Evolutionary conservation across 2,797 vertebrate species (phyloP).

Genomic region (Eulemur coronatus): DNA sequence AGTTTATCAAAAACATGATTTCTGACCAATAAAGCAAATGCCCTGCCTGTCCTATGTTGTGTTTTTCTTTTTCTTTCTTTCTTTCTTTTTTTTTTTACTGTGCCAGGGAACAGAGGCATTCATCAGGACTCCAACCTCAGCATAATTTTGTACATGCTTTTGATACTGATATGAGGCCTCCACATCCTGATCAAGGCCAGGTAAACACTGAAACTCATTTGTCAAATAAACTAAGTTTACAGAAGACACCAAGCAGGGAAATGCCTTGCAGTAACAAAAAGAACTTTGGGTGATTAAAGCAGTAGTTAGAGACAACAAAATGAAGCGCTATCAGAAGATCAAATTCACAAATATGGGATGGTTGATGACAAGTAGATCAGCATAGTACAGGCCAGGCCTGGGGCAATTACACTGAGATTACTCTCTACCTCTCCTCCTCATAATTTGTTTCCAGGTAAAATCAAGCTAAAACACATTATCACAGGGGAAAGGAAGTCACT

Average conservation of each 20-base stretch:
- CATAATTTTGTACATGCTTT: not conserved
- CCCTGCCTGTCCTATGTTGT: not conserved
- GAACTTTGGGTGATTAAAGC: conserved; percentile 1
- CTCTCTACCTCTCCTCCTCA: not conserved
- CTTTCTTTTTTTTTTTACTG: not conserved
- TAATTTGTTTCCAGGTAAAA: conserved; percentile 12
- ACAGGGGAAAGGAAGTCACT: not conserved
- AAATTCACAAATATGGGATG: not conserved
- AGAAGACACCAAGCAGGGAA: not conserved
- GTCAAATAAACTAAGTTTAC: conserved; percentile 1
- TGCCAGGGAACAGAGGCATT: conserved; percentile 37
- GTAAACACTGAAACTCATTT: conserved; percentile 51
- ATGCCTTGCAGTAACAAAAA: conserved; percentile 2
- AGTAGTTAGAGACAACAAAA: conserved; percentile 21
- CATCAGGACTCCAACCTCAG: not conserved
- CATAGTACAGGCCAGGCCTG: not conserved
- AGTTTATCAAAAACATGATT: not conserved
- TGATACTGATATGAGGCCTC: not conserved
- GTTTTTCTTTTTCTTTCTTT: not conserved
- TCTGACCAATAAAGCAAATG: not conserved
- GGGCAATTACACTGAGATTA: not conserved
- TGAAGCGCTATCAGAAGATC: conserved; percentile 33
- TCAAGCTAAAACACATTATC: conserved; percentile 7
- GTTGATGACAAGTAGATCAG: not conserved
- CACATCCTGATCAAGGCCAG: conserved; percentile 29